Evolutionary conservation across 2,113 vertebrate species (phyloP), one percentile per base, ranked within the genome.

Genomic region (Muntiacus muntjak): DNA sequence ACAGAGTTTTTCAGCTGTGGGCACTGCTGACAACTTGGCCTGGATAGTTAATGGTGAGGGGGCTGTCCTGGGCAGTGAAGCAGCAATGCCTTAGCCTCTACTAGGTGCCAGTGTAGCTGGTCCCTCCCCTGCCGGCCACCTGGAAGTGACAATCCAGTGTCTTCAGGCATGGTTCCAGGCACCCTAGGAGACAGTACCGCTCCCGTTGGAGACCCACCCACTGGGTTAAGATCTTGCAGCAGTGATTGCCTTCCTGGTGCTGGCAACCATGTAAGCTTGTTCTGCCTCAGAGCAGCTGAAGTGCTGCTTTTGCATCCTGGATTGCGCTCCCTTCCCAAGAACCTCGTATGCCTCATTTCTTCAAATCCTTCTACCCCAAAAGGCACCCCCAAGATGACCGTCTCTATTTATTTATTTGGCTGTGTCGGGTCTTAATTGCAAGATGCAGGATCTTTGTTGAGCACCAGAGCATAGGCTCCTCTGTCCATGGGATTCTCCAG

Each of bases 231-330:
- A 47, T 43, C 30, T 23, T 6, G 5, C 0, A 11, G 71, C 33
- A 58, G 10, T 4, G 15, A 33, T 2, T 50, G 1, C 30, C 36
- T 45, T 47, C 64, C 62, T 1, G 2, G 13, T 62, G 14, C 82
- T 57, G 4, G 28, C 6, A 25, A 45, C 45, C 17, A 3, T 0
- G 0, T 8, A 40, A 6, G 5, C 17, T 5, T 21, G 57, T 33
- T 54, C 76, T 62, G 57, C 30, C 5, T 28, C 40, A 1, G 16
- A 47, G 17, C 10, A 6, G 55, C 1, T 15, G 84, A 76, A 33
- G n/a, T 0, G 0, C 0, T 10, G 30, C 7, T 36, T 33, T 33
- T 28, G 28, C 2, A 2, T 26, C 52, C 13, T 8, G 21, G n/a
- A 19, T 26, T 7, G 3, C 16, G 7, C 54, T 13, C 16, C 23